Base-by-base conservation (phyloP, 2,113 vertebrate genomes). In the Prinia subflava region DNA sequence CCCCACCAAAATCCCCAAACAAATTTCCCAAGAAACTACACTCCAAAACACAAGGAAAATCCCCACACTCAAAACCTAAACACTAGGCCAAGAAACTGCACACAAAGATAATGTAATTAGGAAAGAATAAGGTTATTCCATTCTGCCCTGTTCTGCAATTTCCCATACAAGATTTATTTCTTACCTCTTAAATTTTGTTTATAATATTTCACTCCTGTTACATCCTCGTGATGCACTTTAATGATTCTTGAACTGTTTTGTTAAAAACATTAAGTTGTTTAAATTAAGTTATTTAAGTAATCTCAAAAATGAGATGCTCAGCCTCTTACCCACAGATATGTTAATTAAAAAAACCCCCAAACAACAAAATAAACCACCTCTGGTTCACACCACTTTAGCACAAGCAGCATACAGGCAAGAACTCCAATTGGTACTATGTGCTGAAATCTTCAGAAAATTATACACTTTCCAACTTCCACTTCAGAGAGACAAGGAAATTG, bases 381-480 rank as follows among this genome's bases (percentile, higher is more conserved):
- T 55, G 31, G 87, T 44, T 56, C 31, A 41, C 2, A 0, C 15
- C 33, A 42, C 27, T 52, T 59, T 7, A 83, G 75, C 37, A 41
- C 21, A 83, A 90, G 23, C 1, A 76, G 18, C n/a, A 65, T 5
- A 62, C 0, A 88, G 30, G 23, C 50, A 74, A 65, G 84, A 83
- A 46, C 12, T 85, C 8, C 0, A 53, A 57, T 7, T 2, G 1
- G 17, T n/a, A 14, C 30, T 20, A 14, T 0, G 1, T 62, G 22
- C 67, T 76, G 46, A 73, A 92, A 53, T 39, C 25, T 41, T 33
- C 53, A 69, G 35, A 44, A 60, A 18, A 56, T 42, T 21, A 79
- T 15, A 33, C 13, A 41, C 39, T 81, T 91, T 39, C 35, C 53
- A 84, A 6, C 4, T 67, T 47, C 39, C 0, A 2, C 22, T 56